Evolutionary conservation across 2,113 vertebrate genomes (phyloP).

Genomic region (Alces alces): DNA sequence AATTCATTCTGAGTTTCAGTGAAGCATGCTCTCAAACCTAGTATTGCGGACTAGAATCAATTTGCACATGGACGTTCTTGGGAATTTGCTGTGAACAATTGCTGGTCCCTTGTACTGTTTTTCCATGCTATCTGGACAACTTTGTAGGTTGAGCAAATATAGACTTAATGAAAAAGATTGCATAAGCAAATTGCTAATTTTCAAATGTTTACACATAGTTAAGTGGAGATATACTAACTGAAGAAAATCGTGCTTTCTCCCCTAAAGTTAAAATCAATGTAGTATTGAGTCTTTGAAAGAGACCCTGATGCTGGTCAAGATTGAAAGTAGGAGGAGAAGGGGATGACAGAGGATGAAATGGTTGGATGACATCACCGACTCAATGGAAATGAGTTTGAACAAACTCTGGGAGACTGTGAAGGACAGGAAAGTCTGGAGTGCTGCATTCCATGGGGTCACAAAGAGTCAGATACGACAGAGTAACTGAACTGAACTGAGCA

Average conservation of each 20-base stretch:
- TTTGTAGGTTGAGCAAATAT: slow-evolving; percentile 1
- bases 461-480: background rate
- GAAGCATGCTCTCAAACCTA: background rate
- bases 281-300: background rate
- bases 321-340: background rate
- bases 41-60: background rate
- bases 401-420: background rate
- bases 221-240: background rate
- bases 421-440: background rate
- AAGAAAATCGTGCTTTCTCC: background rate
- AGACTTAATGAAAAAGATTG: background rate
- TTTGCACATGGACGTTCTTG: background rate
- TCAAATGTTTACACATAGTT: slow-evolving; percentile 37
- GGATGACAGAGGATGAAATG: background rate
- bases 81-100: slow-evolving; percentile 2
- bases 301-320: background rate
- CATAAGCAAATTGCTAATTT: background rate
- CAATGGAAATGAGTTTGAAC: background rate
- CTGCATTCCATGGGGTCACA: background rate
- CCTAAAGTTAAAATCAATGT: slow-evolving; percentile 29
- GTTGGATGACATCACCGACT: background rate
- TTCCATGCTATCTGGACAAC: slow-evolving; percentile 32
- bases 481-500: background rate
- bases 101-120: background rate
- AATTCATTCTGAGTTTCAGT: background rate